Evolutionary conservation across 2,113 vertebrate genomes (phyloP).

Genomic region (Ardeotis arabs): DNA sequence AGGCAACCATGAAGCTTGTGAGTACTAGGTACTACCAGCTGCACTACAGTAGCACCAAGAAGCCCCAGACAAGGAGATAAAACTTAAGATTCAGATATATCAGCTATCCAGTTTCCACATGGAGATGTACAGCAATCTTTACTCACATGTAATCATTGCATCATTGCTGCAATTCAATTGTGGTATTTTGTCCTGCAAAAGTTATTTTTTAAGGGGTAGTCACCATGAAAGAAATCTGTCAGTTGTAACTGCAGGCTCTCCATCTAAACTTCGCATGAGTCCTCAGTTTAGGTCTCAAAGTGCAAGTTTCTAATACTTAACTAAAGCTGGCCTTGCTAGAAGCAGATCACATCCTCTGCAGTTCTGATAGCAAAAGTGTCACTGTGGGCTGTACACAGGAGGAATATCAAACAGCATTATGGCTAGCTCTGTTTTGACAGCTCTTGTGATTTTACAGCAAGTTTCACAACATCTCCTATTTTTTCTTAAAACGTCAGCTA

Average conservation of each 20-base stretch:
- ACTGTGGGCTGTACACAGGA: neutral
- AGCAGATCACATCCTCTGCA: neutral
- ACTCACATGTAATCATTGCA: neutral
- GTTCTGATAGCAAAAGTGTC: neutral
- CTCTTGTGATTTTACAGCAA: neutral
- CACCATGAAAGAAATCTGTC: neutral
- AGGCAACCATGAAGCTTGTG: neutral
- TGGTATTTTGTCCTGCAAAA: neutral
- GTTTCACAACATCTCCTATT: neutral
- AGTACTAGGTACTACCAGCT: neutral
- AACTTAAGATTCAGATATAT: neutral
- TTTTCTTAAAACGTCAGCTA: neutral
- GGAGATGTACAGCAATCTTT: neutral
- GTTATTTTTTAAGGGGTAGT: neutral
- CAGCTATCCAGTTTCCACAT: accelerated
- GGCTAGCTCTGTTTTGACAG: neutral
- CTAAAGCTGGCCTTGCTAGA: neutral
- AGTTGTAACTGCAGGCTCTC: neutral
- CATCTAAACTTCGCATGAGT: neutral
- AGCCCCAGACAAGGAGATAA: neutral
- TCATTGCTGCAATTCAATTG: neutral
- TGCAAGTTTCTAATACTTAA: neutral
- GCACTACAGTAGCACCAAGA: neutral
- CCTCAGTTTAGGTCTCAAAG: neutral
- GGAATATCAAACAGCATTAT: neutral